phyloP scores from a whole-genome alignment of 2,888 invertebrate genomes.

The Euclidia mi region DNA sequence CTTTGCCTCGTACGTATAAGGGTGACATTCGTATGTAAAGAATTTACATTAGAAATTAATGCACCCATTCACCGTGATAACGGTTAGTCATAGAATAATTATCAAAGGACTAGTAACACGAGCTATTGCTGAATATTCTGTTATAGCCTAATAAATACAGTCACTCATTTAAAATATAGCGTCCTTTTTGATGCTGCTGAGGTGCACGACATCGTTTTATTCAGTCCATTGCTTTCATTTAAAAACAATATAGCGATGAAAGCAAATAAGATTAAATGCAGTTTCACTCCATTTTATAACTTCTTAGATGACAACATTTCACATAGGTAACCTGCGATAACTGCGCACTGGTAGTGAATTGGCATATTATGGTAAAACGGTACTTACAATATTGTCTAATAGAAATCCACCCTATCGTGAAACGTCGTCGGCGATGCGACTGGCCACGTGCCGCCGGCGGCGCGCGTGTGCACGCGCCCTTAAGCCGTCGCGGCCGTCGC shows the following conservation, averaged over 20 bases:
- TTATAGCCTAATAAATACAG: too few species aligned
- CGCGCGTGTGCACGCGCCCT: constrained; percentile 68
- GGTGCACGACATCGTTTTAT: too few species aligned
- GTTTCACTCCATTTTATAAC: too few species aligned
- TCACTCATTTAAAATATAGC: too few species aligned
- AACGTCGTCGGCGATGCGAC: constrained; percentile 3
- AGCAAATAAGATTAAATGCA: too few species aligned
- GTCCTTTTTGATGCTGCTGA: too few species aligned
- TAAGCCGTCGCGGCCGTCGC: constrained; percentile 73
- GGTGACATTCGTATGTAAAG: neutral
- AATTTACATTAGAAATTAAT: constrained; percentile 3
- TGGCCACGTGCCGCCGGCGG: constrained; percentile 65
- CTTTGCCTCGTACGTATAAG: neutral
- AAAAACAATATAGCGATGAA: too few species aligned
- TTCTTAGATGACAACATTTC: too few species aligned
- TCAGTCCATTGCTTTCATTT: too few species aligned
- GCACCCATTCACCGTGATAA: constrained; percentile 17
- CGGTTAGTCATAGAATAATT: constrained; percentile 16
- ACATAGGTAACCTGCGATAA: too few species aligned
- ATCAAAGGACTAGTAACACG: constrained; percentile 10
- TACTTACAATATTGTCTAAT: constrained; percentile 1
- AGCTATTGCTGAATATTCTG: neutral
- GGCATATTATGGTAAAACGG: neutral
- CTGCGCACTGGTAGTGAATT: neutral
- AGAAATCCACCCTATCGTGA: constrained; percentile 11